Evolutionary conservation across 2,888 invertebrate genomes (phyloP).

Genomic region (Archaeoteleia sp.): DNA sequence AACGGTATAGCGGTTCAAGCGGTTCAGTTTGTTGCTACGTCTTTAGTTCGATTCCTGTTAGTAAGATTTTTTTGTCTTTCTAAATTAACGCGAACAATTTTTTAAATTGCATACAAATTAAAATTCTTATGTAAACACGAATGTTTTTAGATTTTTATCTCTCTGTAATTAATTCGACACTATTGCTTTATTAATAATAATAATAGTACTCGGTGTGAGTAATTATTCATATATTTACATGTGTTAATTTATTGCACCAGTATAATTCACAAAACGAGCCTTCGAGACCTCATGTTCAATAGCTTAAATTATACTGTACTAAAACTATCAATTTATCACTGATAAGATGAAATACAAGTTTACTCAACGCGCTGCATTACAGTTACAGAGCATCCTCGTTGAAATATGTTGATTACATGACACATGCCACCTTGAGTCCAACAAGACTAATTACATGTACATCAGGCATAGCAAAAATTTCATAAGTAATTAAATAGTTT

Average conservation of each 20-base stretch:
- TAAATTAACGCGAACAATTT: no score
- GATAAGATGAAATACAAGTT: slow-evolving; percentile 53
- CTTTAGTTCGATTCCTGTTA: no score
- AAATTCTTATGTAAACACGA: no score
- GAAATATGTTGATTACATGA: slow-evolving; percentile 40
- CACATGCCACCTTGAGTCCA: slow-evolving; percentile 38
- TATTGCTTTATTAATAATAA: no score
- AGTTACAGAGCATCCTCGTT: slow-evolving; percentile 29
- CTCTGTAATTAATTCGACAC: no score
- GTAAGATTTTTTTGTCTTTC: no score
- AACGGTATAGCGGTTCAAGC: no score
- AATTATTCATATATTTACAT: slow-evolving; percentile 48
- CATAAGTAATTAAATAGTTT: slow-evolving; percentile 41
- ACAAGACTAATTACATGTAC: slow-evolving; percentile 40
- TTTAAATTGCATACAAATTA: no score
- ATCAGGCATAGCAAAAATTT: slow-evolving; percentile 14
- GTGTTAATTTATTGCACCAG: slow-evolving; percentile 37
- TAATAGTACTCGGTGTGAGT: slow-evolving; percentile 31
- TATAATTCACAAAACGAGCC: slow-evolving; percentile 7
- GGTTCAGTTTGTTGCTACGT: no score
- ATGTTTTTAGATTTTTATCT: no score
- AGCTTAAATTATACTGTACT: slow-evolving; percentile 45
- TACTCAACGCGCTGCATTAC: slow-evolving; percentile 21
- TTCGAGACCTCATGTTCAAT: slow-evolving; percentile 35
- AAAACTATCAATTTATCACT: slow-evolving; percentile 47